Conservation (phyloP, 2,888 invertebrate species). For the Drosophila fulvimacula region DNA sequence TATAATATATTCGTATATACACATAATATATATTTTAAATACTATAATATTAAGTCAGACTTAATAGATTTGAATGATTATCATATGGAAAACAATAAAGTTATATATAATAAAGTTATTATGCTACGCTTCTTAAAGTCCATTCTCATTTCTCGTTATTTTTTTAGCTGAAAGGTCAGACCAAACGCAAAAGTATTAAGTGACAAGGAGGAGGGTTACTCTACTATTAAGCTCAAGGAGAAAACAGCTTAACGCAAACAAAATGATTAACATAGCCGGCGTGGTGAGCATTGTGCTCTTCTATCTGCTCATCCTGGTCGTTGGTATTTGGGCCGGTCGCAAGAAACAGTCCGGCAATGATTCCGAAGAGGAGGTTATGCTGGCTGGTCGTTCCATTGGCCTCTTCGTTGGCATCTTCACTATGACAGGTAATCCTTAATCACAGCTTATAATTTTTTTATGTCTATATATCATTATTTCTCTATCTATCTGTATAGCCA, state of each 20-base stretch:
- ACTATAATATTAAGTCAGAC: too few species aligned
- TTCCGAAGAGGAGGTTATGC: conserved; percentile 98
- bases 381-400: conserved; percentile 98
- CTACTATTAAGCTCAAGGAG: conserved; percentile 22
- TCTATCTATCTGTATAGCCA: conserved; percentile 89
- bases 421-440: conserved; percentile 93
- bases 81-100: too few species aligned
- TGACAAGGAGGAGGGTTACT: conserved; percentile 19
- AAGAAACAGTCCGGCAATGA: conserved; percentile 95
- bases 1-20: not conserved
- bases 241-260: conserved; percentile 22
- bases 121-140: not conserved
- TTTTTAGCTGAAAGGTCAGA: conserved; percentile 54
- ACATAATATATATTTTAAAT: not conserved
- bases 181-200: conserved; percentile 43
- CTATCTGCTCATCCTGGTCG: conserved; percentile 96
- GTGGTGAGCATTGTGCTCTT: conserved; percentile 97
- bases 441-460: not conserved
- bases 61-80: too few species aligned
- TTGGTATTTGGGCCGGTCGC: conserved; percentile 98
- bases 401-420: conserved; percentile 99
- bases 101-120: too few species aligned
- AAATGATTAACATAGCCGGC: conserved; percentile 96
- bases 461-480: not conserved
- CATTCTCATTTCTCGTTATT: not conserved